Evolutionary conservation across 2,113 vertebrate species (phyloP).

Genomic region (Uropsilus gracilis): DNA sequence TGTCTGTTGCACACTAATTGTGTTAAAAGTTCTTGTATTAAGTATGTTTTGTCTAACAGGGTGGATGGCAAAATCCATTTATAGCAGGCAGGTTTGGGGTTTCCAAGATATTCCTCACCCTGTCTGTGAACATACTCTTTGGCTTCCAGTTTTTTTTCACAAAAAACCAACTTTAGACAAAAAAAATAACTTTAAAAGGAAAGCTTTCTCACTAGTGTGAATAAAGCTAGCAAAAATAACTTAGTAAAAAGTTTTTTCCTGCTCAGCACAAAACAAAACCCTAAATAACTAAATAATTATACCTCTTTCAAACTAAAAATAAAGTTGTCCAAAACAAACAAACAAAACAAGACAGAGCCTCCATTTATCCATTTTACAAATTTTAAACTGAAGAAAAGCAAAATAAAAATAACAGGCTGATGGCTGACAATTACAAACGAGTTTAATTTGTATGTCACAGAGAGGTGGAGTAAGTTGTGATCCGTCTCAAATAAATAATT

Average conservation of each 20-base stretch:
- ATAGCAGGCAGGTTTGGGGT: too few relatives aligned
- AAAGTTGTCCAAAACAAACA: not conserved
- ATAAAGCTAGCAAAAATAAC: not conserved
- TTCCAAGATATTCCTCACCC: too few relatives aligned
- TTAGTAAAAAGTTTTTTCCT: not conserved
- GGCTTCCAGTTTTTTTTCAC: not conserved
- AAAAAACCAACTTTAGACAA: not conserved
- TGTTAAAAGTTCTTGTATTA: too few relatives aligned
- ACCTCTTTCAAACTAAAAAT: not conserved
- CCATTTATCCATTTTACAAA: not conserved
- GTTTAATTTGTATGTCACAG: slow-evolving; percentile 65
- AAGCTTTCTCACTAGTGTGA: not conserved
- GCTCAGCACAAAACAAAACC: not conserved
- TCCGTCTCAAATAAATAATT: slow-evolving; percentile 72
- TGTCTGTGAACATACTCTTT: not conserved
- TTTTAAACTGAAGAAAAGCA: slow-evolving; percentile 16
- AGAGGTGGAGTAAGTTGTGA: slow-evolving; percentile 43
- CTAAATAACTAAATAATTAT: not conserved
- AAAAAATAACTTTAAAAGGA: not conserved
- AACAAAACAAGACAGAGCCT: not conserved
- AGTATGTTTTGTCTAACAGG: too few relatives aligned
- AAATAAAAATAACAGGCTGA: slow-evolving; percentile 49
- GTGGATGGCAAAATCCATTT: too few relatives aligned
- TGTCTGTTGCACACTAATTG: too few relatives aligned
- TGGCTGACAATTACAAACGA: slow-evolving; percentile 69